Evolutionary conservation across 2,113 vertebrate species (phyloP), one percentile per base, ranked within the genome.

Genomic region (Ophthalmolycus amberensis): DNA sequence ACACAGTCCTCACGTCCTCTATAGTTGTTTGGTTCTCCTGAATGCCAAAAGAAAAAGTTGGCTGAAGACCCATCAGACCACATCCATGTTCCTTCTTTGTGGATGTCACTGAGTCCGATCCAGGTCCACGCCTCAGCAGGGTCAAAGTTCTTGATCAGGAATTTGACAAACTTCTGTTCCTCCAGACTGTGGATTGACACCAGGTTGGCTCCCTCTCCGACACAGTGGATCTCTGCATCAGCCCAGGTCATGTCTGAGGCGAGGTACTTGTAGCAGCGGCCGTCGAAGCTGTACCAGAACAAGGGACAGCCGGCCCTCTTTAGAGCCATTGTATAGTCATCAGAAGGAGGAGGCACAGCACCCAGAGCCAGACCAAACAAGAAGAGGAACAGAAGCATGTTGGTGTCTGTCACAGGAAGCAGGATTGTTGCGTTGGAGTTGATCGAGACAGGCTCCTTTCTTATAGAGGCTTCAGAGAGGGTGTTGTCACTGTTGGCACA

Each of bases 221-320:
- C 3, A 72, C 78, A 88, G 29, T 70, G 2, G 12, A 82, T 42
- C 54, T 88, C 85, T 69, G 78, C 85, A 70, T 89, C 83, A 50
- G 54, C 72, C 78, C 80, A 89, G 71, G 32, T 68, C 83, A 66
- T 1, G 0, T 0, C 0, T 37, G 66, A 10, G 3, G 69, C 1
- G 1, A 71, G 0, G 2, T 86, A 87, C 34, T 84, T 88, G 78
- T 77, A 88, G 65, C 40, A 89, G 67, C 44, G 25, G 9, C 0
- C 0, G 0, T 42, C 25, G 56, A 71, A 91, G 38, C 29, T 50
- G 63, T 0, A 77, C 85, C 89, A 88, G 89, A 69, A 84, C 3
- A 0, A 0, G n/a, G 83, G 75, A 64, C 87, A 88, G 59, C 1
- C 8, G 18, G 48, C 69, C n/a, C 46, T 54, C 18, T 29, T 1